phyloP scores from a whole-genome alignment of 2,797 vertebrate genomes.

The Centropyge bicolor region DNA sequence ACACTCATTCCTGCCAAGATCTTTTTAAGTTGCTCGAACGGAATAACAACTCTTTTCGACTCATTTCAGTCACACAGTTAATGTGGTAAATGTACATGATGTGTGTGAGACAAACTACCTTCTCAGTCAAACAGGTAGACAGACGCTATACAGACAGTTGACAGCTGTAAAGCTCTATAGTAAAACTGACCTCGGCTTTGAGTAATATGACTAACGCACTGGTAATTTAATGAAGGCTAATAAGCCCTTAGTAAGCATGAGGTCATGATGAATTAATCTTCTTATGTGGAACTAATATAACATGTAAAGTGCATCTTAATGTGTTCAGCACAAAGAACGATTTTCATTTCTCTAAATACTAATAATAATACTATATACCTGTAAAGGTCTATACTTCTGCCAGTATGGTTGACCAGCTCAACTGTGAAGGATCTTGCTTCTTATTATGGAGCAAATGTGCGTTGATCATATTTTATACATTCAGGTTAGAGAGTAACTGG shows the following conservation, averaged over 20 bases:
- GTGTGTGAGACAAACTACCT: background rate
- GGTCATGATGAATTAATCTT: slow-evolving; percentile 9
- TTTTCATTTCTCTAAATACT: background rate
- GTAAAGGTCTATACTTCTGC: too few relatives aligned
- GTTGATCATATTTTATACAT: background rate
- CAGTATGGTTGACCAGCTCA: too few relatives aligned
- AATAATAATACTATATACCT: too few relatives aligned
- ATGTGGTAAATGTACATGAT: background rate
- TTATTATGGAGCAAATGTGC: background rate
- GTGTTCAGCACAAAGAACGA: background rate
- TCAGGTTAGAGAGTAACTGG: background rate
- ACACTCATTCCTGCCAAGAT: background rate
- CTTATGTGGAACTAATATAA: background rate
- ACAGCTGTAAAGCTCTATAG: background rate
- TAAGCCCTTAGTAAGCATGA: background rate
- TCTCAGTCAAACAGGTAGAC: background rate
- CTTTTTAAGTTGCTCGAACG: background rate
- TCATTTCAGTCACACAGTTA: background rate
- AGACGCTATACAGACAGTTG: background rate
- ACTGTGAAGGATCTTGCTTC: background rate
- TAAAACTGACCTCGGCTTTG: background rate
- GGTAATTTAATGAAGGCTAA: background rate
- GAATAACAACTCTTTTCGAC: background rate
- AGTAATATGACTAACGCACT: slow-evolving; percentile 1
- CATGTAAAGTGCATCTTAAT: background rate